Evolutionary conservation across 2,888 invertebrate species (phyloP).

Genomic region (Aphidius colemani): DNA sequence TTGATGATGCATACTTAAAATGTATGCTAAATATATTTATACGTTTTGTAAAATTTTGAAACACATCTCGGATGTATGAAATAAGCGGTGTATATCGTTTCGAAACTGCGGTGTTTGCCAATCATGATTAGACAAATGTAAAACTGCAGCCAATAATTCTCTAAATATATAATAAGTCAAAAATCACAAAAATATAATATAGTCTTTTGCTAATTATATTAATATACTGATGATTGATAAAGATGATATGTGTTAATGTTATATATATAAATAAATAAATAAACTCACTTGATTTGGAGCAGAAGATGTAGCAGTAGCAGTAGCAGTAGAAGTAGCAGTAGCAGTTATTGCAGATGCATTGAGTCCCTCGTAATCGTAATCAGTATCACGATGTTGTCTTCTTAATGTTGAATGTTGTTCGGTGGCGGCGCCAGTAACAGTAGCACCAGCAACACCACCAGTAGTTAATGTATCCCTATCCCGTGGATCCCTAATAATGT

Average conservation of each 20-base stretch:
- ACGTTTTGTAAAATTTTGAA: too few species aligned
- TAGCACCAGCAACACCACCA: constrained; percentile 31
- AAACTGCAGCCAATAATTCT: not conserved
- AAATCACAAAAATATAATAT: not conserved
- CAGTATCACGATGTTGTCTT: constrained; percentile 61
- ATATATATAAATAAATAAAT: not conserved
- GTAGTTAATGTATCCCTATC: constrained; percentile 41
- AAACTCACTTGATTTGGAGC: constrained; percentile 47
- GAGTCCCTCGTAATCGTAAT: constrained; percentile 57
- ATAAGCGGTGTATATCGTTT: too few species aligned
- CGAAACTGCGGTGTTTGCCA: not conserved
- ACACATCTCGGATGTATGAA: too few species aligned
- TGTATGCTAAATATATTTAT: too few species aligned
- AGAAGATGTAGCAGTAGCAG: constrained; percentile 48
- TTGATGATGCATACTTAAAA: too few species aligned
- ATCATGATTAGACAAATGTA: constrained; percentile 1
- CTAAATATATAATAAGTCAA: not conserved
- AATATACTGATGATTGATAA: not conserved
- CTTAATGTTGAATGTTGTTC: constrained; percentile 49
- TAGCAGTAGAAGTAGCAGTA: constrained; percentile 51
- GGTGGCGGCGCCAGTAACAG: not conserved
- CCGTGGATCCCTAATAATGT: constrained; percentile 38
- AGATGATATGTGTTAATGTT: not conserved
- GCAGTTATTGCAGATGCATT: constrained; percentile 38
- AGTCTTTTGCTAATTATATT: not conserved